Evolutionary conservation across 2,113 vertebrate genomes (phyloP).

Genomic region (Rhinoderma darwinii): DNA sequence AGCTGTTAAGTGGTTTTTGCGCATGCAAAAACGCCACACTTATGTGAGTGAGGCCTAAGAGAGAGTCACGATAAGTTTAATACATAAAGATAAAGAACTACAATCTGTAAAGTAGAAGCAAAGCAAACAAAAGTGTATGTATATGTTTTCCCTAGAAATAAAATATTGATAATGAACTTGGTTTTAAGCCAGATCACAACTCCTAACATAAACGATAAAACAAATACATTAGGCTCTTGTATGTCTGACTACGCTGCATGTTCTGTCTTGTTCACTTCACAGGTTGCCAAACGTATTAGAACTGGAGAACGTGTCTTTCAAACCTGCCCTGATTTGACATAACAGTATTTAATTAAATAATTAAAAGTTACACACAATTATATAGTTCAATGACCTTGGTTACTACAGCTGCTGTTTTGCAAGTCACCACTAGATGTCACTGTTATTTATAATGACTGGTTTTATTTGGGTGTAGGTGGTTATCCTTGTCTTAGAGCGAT

Average conservation of each 20-base stretch:
- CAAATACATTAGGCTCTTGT: background rate
- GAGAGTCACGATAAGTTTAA: background rate
- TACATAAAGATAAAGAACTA: background rate
- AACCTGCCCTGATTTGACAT: background rate
- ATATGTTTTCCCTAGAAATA: slow-evolving; percentile 16
- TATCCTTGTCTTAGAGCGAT: no score
- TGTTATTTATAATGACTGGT: background rate
- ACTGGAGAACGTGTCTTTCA: background rate
- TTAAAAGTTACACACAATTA: background rate
- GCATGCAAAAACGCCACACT: no score
- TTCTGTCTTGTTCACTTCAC: background rate
- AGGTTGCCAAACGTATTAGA: background rate
- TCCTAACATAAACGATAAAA: background rate
- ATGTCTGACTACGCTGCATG: background rate
- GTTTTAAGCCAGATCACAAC: background rate
- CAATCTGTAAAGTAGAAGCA: background rate
- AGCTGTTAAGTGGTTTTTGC: no score
- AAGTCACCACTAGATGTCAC: background rate
- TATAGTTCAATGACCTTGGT: background rate
- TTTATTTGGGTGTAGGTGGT: no score
- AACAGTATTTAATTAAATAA: background rate
- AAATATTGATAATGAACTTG: background rate
- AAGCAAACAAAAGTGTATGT: background rate
- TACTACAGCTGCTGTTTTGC: background rate
- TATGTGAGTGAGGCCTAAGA: no score